A percentile compares a stretch with the other conserved stretches of the same genome.
phyloP scores from a whole-genome alignment of 1,140 invertebrate species.

The Drosophila kanapiae region DNA sequence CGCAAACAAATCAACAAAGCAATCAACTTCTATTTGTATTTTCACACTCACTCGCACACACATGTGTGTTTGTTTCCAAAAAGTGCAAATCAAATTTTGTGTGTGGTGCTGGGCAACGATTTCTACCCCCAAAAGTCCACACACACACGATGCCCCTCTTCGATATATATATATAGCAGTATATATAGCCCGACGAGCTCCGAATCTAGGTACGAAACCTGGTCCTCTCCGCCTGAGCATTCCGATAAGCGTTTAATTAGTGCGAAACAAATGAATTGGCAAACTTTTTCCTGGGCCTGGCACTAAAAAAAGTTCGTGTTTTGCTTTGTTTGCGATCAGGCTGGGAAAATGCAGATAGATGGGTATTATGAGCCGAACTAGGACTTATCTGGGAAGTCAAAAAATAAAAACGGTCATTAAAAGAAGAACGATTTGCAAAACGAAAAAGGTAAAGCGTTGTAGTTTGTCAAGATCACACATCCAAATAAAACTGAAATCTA shows the following conservation, averaged over 20 bases:
- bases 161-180: neutral
- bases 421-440: neutral
- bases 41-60: slow-evolving; percentile 62
- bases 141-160: slow-evolving; percentile 9
- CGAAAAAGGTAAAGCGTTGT: neutral
- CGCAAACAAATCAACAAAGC: slow-evolving; percentile 83
- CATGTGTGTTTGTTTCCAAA: slow-evolving; percentile 43
- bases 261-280: slow-evolving; percentile 56
- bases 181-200: neutral
- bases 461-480: neutral
- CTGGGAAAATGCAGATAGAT: slow-evolving; percentile 27
- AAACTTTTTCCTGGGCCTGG: slow-evolving; percentile 27
- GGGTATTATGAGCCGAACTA: slow-evolving; percentile 2
- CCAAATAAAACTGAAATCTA: too few species aligned
- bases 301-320: slow-evolving; percentile 11
- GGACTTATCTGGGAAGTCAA: neutral
- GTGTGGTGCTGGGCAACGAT: slow-evolving; percentile 61
- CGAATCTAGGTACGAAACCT: neutral
- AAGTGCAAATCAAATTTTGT: slow-evolving; percentile 74
- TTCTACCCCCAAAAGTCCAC: slow-evolving; percentile 63
- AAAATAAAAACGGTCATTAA: slow-evolving; percentile 2
- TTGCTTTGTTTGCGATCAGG: slow-evolving; percentile 10
- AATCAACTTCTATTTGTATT: slow-evolving; percentile 84
- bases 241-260: slow-evolving; percentile 56
- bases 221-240: slow-evolving; percentile 19